phyloP scores from a whole-genome alignment of 2,797 vertebrate species.

The Sebastes aleutianus region DNA sequence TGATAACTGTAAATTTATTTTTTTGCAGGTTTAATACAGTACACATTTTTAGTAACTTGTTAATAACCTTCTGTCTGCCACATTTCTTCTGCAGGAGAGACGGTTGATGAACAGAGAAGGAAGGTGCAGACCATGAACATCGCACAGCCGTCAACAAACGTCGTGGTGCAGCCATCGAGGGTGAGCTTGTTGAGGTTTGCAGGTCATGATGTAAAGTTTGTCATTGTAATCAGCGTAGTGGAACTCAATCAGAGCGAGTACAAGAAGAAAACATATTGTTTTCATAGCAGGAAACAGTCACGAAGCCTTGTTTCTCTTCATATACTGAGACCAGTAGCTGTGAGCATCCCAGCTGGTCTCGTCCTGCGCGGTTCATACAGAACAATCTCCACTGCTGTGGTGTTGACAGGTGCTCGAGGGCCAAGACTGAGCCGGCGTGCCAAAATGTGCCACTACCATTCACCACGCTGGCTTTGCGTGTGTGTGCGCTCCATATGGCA shows the following conservation, averaged over 20 bases:
- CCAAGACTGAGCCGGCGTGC: constrained; percentile 2
- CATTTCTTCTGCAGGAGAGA: constrained; percentile 71
- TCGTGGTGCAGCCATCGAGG: constrained; percentile 76
- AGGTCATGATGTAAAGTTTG: background rate
- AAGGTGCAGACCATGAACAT: constrained; percentile 56
- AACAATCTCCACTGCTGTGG: constrained; percentile 14
- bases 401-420: constrained; percentile 44
- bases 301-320: background rate
- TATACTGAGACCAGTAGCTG: background rate
- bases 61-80: background rate
- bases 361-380: background rate
- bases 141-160: constrained; percentile 68
- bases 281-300: background rate
- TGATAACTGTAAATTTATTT: no score
- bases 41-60: no score
- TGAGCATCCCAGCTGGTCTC: constrained; percentile 1
- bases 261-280: background rate
- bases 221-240: background rate
- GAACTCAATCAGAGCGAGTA: background rate
- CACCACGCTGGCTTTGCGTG: constrained; percentile 16
- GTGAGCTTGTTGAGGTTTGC: constrained; percentile 50
- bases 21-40: no score
- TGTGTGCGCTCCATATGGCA: constrained; percentile 15
- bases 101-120: constrained; percentile 69
- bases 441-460: constrained; percentile 34